Base-by-base conservation (phyloP, 2,797 vertebrate genomes). In the Echiichthys vipera region DNA sequence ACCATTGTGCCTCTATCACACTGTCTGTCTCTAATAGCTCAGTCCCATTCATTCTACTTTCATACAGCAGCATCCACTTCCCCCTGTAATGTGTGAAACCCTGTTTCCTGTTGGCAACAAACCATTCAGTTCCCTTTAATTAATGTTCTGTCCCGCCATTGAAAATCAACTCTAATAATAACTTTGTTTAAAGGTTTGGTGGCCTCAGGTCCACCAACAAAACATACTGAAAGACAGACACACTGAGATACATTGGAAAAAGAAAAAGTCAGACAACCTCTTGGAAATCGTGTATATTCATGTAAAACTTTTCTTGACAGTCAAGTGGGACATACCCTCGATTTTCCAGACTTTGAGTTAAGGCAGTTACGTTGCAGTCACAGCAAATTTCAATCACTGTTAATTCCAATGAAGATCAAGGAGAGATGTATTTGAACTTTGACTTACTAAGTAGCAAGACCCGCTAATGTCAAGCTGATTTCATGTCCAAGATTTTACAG, bases 121-220 rank as follows among this genome's bases (percentile, higher is more conserved):
- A 54, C 53, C 42, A 36, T 55, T 79, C 47, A 72, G 5, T 47
- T 45, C 46, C 11, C 46, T 64, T 12, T 83, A 78, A 87, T 85
- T 85, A 78, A 78, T 30, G 50, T 61, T 63, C 57, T 42, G 42
- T 72, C 14, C 14, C 24, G 1, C 56, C 57, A 71, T 77, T 74
- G 63, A 65, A 85, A 68, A 46, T 62, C 40, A 82, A 57, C n/a
- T 57, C 47, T 71, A 63, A 62, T 70, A 75, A 74, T 78, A 76
- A 56, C 42, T 30, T 18, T 4, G 57, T 32, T 73, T 77, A 86
- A 62, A 62, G 51, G 45, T 53, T 65, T 55, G 57, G 15, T 40
- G 53, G 22, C 65, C 50, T 47, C 47, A 72, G 30, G 77, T 37
- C 25, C 37, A 20, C 46, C 12, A 36, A 66, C 55, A 71, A n/a